Conservation (phyloP, 2,888 invertebrate genomes). For the Bimastos eiseni region DNA sequence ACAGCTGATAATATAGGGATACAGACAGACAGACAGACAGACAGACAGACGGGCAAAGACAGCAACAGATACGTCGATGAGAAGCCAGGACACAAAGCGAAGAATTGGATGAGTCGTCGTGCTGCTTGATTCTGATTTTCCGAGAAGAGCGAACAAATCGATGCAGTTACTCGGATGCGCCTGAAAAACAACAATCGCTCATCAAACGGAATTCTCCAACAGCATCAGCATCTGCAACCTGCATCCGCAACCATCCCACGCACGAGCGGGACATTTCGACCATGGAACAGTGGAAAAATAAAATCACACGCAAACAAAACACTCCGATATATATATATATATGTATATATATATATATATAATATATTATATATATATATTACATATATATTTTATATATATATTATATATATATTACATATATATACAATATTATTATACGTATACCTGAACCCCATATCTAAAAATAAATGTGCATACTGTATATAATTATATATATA, state of each 20-base stretch:
- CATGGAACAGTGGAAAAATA: constrained; percentile 1
- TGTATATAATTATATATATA: no score
- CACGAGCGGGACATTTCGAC: background rate
- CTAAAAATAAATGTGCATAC: no score
- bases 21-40: background rate
- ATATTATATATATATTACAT: no score
- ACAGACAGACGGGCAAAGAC: background rate
- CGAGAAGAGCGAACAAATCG: background rate
- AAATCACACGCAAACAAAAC: background rate
- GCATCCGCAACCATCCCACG: background rate
- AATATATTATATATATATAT: background rate
- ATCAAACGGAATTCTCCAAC: constrained; percentile 7
- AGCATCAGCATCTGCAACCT: background rate
- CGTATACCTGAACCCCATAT: no score
- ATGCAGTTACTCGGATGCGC: background rate
- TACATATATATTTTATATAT: background rate
- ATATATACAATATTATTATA: no score
- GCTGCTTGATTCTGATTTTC: background rate
- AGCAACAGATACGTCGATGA: background rate
- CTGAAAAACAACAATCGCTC: constrained; percentile 9
- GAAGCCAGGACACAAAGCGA: background rate
- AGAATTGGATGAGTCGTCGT: no score
- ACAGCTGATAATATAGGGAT: background rate
- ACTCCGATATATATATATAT: background rate
- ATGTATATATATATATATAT: background rate